These are phyloP conservation scores for Lucilia sericata DNA, from an alignment of 1,140 invertebrate genomes.

Conservation along the genomic window DNA sequence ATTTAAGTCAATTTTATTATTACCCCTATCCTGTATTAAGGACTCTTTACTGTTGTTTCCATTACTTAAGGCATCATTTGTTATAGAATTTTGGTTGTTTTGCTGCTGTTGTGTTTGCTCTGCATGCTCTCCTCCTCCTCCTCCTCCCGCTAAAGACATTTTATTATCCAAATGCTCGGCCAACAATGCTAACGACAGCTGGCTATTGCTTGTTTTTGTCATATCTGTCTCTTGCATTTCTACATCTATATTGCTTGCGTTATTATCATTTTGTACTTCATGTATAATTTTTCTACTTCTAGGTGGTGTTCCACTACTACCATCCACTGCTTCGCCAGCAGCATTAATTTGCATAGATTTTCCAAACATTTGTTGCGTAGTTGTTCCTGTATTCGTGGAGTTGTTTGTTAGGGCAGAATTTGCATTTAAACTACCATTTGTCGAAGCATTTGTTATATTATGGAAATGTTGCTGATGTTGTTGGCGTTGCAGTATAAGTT, in stretches of 20 bases:
- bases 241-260: neutral
- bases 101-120: conserved; percentile 36
- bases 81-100: conserved; percentile 57
- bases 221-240: neutral
- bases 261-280: conserved; percentile 19
- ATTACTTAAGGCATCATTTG: conserved; percentile 45
- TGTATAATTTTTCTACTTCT: conserved; percentile 33
- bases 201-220: neutral
- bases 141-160: conserved; percentile 45
- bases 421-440: neutral
- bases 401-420: conserved; percentile 1
- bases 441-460: conserved; percentile 54
- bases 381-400: conserved; percentile 55
- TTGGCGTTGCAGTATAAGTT: conserved; percentile 67
- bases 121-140: neutral
- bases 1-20: neutral
- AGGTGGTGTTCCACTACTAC: neutral
- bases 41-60: conserved; percentile 31
- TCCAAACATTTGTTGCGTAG: conserved; percentile 65
- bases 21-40: neutral
- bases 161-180: conserved; percentile 62
- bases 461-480: conserved; percentile 59
- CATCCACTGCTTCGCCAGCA: conserved; percentile 2
- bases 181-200: conserved; percentile 51
- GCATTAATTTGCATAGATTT: conserved; percentile 55